Evolutionary conservation across 35 echinoderm and acorn worm species (phyloP).

Genomic region (Lytechinus pictus): DNA sequence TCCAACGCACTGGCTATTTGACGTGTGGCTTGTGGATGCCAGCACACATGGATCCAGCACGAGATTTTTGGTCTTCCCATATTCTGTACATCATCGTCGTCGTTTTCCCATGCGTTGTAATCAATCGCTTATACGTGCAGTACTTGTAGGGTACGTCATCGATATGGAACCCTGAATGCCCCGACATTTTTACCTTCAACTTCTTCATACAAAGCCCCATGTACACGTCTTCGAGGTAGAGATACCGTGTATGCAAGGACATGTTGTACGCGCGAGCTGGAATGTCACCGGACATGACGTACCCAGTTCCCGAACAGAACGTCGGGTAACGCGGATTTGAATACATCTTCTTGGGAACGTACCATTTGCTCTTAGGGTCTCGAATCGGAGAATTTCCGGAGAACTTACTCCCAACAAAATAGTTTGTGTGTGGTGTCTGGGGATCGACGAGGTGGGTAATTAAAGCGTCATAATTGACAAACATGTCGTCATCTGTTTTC

Average conservation of each 20-base stretch:
- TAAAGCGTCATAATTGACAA: conserved; percentile 53
- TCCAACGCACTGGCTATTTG: no score
- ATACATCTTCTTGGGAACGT: conserved; percentile 50
- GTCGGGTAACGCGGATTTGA: conserved; percentile 42
- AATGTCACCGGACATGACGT: conserved; percentile 64
- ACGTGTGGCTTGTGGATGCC: background rate
- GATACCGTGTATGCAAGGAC: conserved; percentile 32
- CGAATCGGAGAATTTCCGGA: conserved; percentile 36
- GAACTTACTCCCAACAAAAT: conserved; percentile 48
- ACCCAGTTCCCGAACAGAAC: conserved; percentile 53
- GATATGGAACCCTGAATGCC: conserved; percentile 11
- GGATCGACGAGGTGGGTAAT: background rate
- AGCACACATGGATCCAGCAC: background rate
- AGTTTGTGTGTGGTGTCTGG: conserved; percentile 18
- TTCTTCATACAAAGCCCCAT: conserved; percentile 61
- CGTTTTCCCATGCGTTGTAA: conserved; percentile 40
- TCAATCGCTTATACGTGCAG: conserved; percentile 31
- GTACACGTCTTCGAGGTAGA: conserved; percentile 63
- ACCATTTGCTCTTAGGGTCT: conserved; percentile 63
- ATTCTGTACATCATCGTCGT: conserved; percentile 41
- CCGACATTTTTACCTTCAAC: conserved; percentile 43
- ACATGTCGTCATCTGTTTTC: conserved; percentile 76
- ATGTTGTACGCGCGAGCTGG: background rate
- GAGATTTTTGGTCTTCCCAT: conserved; percentile 20
- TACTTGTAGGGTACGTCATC: conserved; percentile 40